Conservation (phyloP, 2,113 vertebrate species). For the Tetrax tetrax region DNA sequence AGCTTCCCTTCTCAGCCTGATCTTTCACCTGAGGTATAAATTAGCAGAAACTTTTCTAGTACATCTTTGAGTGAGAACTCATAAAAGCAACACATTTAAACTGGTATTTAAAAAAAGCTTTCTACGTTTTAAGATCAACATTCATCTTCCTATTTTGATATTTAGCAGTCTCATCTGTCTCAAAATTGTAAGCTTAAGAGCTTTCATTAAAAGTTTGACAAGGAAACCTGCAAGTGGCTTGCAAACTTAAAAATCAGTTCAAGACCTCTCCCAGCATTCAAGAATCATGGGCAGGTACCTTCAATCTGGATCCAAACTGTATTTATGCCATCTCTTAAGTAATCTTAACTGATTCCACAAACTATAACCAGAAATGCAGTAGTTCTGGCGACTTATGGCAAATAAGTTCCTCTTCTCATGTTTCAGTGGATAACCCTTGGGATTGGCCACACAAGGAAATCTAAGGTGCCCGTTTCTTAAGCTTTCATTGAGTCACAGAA, state of each 20-base stretch:
- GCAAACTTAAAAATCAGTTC: neutral
- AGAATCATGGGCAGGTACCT: neutral
- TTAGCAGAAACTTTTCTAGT: neutral
- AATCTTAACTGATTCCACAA: neutral
- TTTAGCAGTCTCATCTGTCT: neutral
- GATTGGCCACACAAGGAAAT: neutral
- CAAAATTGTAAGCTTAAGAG: neutral
- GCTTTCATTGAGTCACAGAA: neutral
- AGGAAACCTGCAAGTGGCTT: neutral
- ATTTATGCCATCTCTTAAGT: constrained; percentile 14
- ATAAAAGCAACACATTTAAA: neutral
- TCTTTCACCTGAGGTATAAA: neutral
- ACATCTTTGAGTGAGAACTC: neutral
- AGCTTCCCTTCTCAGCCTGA: neutral
- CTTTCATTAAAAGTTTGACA: neutral
- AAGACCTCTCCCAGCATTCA: neutral
- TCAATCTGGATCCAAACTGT: neutral
- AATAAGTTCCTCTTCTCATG: neutral
- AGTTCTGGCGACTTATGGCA: neutral
- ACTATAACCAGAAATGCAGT: neutral
- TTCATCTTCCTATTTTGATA: neutral
- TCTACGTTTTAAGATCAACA: neutral
- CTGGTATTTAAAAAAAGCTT: neutral
- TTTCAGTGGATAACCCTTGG: neutral
- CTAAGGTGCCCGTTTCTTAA: neutral